Base-by-base conservation (phyloP, 2,113 vertebrate species). In the Motacilla alba region DNA sequence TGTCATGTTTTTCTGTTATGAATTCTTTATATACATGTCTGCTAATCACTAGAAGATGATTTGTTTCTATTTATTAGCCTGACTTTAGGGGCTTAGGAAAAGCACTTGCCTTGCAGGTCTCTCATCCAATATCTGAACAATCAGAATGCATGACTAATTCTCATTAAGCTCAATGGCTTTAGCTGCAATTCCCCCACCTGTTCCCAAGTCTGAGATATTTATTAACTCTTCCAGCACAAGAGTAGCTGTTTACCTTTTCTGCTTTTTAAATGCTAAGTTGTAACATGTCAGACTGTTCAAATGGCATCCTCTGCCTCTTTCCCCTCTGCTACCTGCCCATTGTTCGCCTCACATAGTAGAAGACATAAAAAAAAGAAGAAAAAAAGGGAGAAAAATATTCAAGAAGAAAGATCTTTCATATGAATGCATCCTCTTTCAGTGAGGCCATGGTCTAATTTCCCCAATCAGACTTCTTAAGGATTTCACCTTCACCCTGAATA, bases 401-500 rank as follows among this genome's bases (percentile, higher is more conserved):
- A 31, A 20, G 26, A 15, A 78, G 87, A 79, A 93, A 87, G 52
- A 70, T 31, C 59, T 87, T 91, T 17, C 75, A 86, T 89, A 83
- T 77, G 50, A 77, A 90, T 56, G 66, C 31, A n/a, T 75, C 84
- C 18, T 95, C 62, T 89, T 86, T 96, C 87, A 83, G 63, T 96
- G 64, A 93, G 79, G 84, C 37, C 72, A 55, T 46, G 43, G 66
- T 95, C 94, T 96, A 97, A 95, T 96, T 96, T 97, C 94, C 66
- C 93, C 33, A 46, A 96, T 93, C 75, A 94, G 76, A 74, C 77
- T 92, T 89, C 79, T 93, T 89, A 91, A 90, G 97, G 82, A 94
- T 96, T 97, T 97, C 79, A 95, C 95, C 90, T 96, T 98, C 84
- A 90, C 94, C 89, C 89, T 94, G 77, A 97, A 95, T 93, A 74